Evolutionary conservation across 2,888 invertebrate species (phyloP).

Genomic region (Drosophila monieri): DNA sequence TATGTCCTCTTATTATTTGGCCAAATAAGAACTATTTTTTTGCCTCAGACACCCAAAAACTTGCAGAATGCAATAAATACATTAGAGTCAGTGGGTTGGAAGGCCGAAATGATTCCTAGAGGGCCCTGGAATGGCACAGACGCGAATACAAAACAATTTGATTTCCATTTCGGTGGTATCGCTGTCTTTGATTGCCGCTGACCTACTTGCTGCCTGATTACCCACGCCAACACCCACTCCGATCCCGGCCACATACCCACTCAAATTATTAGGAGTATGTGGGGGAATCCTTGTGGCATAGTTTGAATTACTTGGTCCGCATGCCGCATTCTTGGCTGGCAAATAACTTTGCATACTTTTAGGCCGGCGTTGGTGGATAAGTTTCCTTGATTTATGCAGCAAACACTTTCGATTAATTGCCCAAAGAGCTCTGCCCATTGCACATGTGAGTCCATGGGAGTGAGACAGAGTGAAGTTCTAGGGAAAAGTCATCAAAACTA

Average conservation of each 20-base stretch:
- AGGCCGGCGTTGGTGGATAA: constrained; percentile 58
- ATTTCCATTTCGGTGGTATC: constrained; percentile 60
- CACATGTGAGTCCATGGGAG: constrained; percentile 16
- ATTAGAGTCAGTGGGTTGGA: constrained; percentile 33
- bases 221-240: constrained; percentile 47
- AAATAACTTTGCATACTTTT: constrained; percentile 74
- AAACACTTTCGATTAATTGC: constrained; percentile 71
- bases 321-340: constrained; percentile 67
- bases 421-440: constrained; percentile 41
- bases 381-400: constrained; percentile 70
- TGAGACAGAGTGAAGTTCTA: not conserved
- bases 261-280: constrained; percentile 9
- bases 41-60: not conserved
- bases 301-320: constrained; percentile 68
- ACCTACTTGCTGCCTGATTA: constrained; percentile 77
- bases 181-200: constrained; percentile 76
- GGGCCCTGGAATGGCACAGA: not conserved
- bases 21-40: not conserved
- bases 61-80: constrained; percentile 19
- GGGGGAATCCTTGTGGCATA: constrained; percentile 48
- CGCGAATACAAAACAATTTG: constrained; percentile 60
- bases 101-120: constrained; percentile 18
- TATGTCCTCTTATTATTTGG: not conserved
- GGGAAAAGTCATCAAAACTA: constrained; percentile 45
- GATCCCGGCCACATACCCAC: not conserved